Percentiles rank a stretch among this genome's conserved stretches.
Conservation (phyloP, 2,113 vertebrate genomes). For the Poicephalus meyeri region DNA sequence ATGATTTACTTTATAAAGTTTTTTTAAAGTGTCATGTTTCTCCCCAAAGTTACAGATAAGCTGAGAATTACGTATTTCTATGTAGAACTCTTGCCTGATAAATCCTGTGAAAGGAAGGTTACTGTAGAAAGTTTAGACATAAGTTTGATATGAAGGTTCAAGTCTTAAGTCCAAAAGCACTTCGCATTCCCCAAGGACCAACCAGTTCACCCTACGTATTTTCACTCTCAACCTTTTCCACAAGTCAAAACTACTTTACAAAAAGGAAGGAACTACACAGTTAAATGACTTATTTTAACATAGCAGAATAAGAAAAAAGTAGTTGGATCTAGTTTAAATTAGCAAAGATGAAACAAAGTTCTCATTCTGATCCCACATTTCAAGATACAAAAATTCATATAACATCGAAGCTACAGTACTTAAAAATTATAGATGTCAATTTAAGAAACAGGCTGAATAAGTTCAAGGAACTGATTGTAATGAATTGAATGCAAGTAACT, state of each 20-base stretch:
- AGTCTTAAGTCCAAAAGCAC: background rate
- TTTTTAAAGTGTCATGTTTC: background rate
- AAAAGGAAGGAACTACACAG: background rate
- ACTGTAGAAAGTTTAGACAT: background rate
- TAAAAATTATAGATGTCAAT: background rate
- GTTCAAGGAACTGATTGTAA: background rate
- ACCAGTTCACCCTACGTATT: background rate
- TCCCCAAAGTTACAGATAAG: background rate
- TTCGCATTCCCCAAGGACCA: background rate
- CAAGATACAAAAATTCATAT: background rate
- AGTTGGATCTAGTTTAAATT: background rate
- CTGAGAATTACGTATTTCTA: background rate
- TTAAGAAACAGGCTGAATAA: conserved; percentile 3
- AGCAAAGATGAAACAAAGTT: background rate
- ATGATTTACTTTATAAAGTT: conserved; percentile 38
- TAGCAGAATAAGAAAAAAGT: background rate
- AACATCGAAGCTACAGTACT: background rate
- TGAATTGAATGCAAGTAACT: conserved; percentile 42
- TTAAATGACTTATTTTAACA: background rate
- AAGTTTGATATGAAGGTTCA: background rate
- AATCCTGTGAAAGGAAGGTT: background rate
- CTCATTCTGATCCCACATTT: background rate
- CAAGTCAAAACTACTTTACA: background rate
- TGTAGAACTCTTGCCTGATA: background rate
- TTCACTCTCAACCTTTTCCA: background rate